Conservation (phyloP, 1,140 invertebrate genomes). For the Ips nitidus region DNA sequence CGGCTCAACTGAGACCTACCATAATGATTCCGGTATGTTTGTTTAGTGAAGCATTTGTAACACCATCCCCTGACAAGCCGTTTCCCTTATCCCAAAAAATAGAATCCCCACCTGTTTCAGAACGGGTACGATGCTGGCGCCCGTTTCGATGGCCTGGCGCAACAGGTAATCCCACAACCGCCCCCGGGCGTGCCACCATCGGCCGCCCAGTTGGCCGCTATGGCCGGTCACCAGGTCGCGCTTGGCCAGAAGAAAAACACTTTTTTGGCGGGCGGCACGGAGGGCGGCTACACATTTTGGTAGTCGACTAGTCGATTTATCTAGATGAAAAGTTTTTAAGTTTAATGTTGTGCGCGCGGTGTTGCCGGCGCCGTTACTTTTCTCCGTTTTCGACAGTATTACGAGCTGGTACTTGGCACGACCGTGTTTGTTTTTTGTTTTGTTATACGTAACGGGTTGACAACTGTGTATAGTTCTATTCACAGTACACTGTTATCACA, state of each 20-base stretch:
- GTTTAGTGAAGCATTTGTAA: constrained; percentile 46
- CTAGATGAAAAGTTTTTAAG: too few species aligned
- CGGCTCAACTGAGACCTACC: constrained; percentile 67
- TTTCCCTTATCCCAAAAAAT: neutral
- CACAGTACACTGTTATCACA: too few species aligned
- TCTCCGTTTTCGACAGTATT: too few species aligned
- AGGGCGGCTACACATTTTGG: constrained; percentile 73
- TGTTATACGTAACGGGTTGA: too few species aligned
- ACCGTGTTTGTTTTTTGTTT: too few species aligned
- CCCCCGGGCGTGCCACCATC: constrained; percentile 79
- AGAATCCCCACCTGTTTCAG: constrained; percentile 52
- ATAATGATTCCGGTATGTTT: constrained; percentile 71
- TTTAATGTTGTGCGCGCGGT: too few species aligned
- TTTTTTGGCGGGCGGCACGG: constrained; percentile 66
- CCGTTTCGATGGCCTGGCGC: constrained; percentile 74
- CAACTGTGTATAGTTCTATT: too few species aligned
- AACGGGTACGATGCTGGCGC: constrained; percentile 79
- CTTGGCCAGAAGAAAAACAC: constrained; percentile 70
- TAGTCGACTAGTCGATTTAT: constrained; percentile 45
- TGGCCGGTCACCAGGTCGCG: constrained; percentile 74
- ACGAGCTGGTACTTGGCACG: too few species aligned
- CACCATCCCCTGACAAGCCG: neutral
- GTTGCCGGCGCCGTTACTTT: too few species aligned
- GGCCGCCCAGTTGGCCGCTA: constrained; percentile 77
- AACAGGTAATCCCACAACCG: constrained; percentile 75